phyloP scores from a whole-genome alignment of 1,140 invertebrate species.

The Zaprionus camerounensis region DNA sequence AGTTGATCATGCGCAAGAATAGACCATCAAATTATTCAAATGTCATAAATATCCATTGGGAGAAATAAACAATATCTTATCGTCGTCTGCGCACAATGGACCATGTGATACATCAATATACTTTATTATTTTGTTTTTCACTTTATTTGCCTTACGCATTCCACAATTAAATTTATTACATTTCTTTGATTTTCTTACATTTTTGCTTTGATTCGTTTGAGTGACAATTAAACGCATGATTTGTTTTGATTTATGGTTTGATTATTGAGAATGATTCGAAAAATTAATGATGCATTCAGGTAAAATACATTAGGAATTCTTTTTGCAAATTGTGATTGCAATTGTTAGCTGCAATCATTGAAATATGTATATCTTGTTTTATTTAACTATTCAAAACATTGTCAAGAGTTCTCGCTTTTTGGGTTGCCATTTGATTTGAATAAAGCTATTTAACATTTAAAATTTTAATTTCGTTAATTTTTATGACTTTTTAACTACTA shows the following conservation, averaged over 20 bases:
- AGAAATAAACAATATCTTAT: not conserved
- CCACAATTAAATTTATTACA: conserved; percentile 1
- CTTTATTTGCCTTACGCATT: not conserved
- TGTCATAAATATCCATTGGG: not conserved
- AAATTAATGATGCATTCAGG: conserved; percentile 2
- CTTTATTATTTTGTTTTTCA: not conserved
- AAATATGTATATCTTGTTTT: no score
- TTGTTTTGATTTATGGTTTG: conserved; percentile 1
- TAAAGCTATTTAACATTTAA: no score
- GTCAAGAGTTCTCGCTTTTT: no score
- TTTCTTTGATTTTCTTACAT: not conserved
- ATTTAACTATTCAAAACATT: no score
- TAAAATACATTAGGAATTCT: not conserved
- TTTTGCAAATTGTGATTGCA: not conserved
- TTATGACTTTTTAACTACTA: no score
- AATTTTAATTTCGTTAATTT: no score
- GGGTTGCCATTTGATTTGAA: no score
- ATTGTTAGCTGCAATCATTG: not conserved
- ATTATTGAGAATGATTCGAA: not conserved
- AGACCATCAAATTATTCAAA: not conserved
- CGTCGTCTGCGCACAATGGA: not conserved
- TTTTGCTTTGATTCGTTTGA: not conserved
- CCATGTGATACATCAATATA: conserved; percentile 2
- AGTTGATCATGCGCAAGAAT: not conserved
- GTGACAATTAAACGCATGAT: conserved; percentile 8